A percentile compares a stretch with the other conserved stretches of the same genome.
These are phyloP conservation scores for Drosophila kambysellisi DNA, from an alignment of 2,888 invertebrate genomes.

Conservation along the genomic window DNA sequence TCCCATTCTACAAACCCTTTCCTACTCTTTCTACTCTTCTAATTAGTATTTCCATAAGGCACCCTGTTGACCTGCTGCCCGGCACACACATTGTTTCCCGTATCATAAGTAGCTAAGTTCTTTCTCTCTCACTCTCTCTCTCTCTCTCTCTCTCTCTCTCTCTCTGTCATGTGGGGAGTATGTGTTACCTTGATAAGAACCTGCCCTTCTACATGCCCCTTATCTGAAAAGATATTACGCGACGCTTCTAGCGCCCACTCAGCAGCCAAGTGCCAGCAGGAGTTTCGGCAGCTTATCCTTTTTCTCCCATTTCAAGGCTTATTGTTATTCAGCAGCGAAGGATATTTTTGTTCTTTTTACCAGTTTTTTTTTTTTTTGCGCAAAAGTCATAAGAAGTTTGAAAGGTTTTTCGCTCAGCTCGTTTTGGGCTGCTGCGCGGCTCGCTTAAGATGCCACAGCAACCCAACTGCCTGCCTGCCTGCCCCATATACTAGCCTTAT, in stretches of 20 bases:
- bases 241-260: constrained; percentile 29
- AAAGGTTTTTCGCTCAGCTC: constrained; percentile 66
- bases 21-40: constrained; percentile 45
- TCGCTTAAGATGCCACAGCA: constrained; percentile 13
- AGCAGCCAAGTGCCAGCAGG: constrained; percentile 19
- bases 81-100: constrained; percentile 17
- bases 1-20: constrained; percentile 1
- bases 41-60: constrained; percentile 49
- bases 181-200: constrained; percentile 45
- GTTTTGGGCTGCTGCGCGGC: constrained; percentile 36
- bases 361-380: neutral
- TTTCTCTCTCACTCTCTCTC: neutral
- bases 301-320: constrained; percentile 61
- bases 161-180: constrained; percentile 10
- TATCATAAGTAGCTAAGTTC: constrained; percentile 9
- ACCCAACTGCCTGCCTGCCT: constrained; percentile 4
- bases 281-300: constrained; percentile 34
- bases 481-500: constrained; percentile 55
- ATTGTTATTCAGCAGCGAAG: constrained; percentile 73
- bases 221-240: constrained; percentile 63
- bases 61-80: constrained; percentile 20
- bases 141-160: neutral
- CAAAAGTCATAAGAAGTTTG: constrained; percentile 73
- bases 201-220: constrained; percentile 39
- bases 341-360: constrained; percentile 32